Conservation (phyloP, 53 echinoderm and acorn worm genomes). For the Stichopus horrens region DNA sequence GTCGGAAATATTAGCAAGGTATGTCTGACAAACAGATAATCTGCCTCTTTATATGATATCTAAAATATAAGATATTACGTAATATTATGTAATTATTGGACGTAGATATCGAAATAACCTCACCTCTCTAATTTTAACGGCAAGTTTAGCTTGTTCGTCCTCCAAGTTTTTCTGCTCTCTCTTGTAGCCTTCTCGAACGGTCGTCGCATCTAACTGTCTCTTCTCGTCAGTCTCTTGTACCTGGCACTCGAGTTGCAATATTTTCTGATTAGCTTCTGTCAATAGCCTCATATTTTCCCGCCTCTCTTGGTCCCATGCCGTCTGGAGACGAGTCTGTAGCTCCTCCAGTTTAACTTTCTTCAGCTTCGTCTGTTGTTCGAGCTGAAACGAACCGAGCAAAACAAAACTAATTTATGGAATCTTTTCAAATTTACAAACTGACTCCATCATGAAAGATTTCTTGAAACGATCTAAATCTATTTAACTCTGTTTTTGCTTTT, state of each 20-base stretch:
- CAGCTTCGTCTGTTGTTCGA: constrained; percentile 87
- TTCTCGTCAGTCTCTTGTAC: constrained; percentile 65
- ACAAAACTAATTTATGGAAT: too few species aligned
- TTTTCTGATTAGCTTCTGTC: constrained; percentile 85
- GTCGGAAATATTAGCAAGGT: too few species aligned
- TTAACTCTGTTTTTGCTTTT: too few species aligned
- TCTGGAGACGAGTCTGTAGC: constrained; percentile 78
- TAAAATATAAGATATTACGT: too few species aligned
- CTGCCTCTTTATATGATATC: too few species aligned
- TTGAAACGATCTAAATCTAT: too few species aligned
- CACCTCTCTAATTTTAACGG: constrained; percentile 72
- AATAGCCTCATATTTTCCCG: constrained; percentile 83
- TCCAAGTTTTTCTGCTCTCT: constrained; percentile 74
- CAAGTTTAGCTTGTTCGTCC: constrained; percentile 64
- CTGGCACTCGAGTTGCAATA: constrained; percentile 76
- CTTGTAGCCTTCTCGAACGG: constrained; percentile 62
- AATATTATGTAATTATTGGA: too few species aligned
- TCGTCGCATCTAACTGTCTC: constrained; percentile 64
- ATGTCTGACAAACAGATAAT: too few species aligned
- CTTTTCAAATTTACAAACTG: too few species aligned
- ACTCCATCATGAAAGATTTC: too few species aligned
- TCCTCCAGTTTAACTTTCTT: constrained; percentile 96
- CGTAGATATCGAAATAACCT: background rate
- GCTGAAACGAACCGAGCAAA: constrained; percentile 31
- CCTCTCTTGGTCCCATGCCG: constrained; percentile 89